Base-by-base conservation (phyloP, 30 jellyfish, hydroid and myxozoan species). In the Nemopilema nomurai region DNA sequence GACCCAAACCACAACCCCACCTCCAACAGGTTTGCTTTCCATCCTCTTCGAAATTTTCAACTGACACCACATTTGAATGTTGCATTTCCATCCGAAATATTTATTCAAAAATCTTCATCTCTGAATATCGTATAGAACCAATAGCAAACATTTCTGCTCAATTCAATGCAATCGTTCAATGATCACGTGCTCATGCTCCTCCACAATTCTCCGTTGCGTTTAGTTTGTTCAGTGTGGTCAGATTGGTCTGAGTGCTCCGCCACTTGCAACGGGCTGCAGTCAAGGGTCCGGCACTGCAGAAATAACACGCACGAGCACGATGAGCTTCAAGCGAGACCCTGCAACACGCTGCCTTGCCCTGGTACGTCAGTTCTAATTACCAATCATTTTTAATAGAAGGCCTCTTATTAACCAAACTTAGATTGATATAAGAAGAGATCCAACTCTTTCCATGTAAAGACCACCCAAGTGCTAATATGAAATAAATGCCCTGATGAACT, bases 181-280 rank as follows among this genome's bases (percentile, higher is more conserved):
- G 57, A 3, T 13, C 6, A 3, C 6, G 13, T 18, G 16, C 0
- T 0, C 1, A 7, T 76, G 0, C 7, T 3, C 8, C 30, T 24
- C 26, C 29, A 16, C 1, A 4, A 0, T 16, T 50, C 70, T 76
- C 0, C 41, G 31, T 67, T 51, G 28, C 7, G 79, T 67, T 8
- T 69, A 92, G 98, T 28, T 32, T 94, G 99, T 80, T 4, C 91
- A 21, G 75, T 23, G 13, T 94, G 99, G 99, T 91, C 88, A 1
- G 84, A 89, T 32, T 94, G 99, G 99, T 80, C 96, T 7, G 91
- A 76, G 19, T 94, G 99, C 82, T 90, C 97, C 41, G 99, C 99
- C 31, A 94, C 97, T 22, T 94, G 99, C 71, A 94, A 94, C 70
- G 99, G 99, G 26, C 91, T 94, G 95, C 99, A 94, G 49, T 76